Evolutionary conservation across 2,888 invertebrate species (phyloP).

Genomic region (Drosophila affinis): DNA sequence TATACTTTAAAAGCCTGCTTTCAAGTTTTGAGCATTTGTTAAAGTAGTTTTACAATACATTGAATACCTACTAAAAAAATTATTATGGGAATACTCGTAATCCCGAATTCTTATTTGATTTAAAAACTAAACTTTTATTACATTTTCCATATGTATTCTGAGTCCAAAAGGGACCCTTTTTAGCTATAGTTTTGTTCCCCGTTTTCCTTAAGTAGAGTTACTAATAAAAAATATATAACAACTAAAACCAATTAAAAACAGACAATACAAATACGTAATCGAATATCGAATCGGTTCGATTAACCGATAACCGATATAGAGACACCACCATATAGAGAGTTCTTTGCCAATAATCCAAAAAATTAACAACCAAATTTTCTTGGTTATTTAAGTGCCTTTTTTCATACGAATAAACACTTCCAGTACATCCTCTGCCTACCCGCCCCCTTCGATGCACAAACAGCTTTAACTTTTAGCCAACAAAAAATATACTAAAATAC

Average conservation of each 20-base stretch:
- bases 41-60: slow-evolving; percentile 37
- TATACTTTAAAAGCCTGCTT: slow-evolving; percentile 32
- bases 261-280: slow-evolving; percentile 52
- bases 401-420: slow-evolving; percentile 29
- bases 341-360: slow-evolving; percentile 27
- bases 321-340: slow-evolving; percentile 26
- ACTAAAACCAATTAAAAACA: slow-evolving; percentile 62
- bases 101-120: slow-evolving; percentile 25
- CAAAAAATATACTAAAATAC: slow-evolving; percentile 23
- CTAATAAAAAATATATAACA: slow-evolving; percentile 38
- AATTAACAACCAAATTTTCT: slow-evolving; percentile 3
- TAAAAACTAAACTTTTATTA: slow-evolving; percentile 24
- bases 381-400: slow-evolving; percentile 52
- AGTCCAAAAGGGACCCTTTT: slow-evolving; percentile 30
- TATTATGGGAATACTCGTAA: slow-evolving; percentile 9
- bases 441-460: slow-evolving; percentile 18
- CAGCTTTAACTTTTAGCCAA: slow-evolving; percentile 26
- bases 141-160: slow-evolving; percentile 34
- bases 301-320: slow-evolving; percentile 5
- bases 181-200: slow-evolving; percentile 63
- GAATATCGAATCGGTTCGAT: slow-evolving; percentile 21
- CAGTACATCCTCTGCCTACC: slow-evolving; percentile 1
- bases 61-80: slow-evolving; percentile 6
- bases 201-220: slow-evolving; percentile 66
- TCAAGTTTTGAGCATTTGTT: slow-evolving; percentile 21